phyloP scores from a whole-genome alignment of 2,113 vertebrate species.

The Lonchura striata region DNA sequence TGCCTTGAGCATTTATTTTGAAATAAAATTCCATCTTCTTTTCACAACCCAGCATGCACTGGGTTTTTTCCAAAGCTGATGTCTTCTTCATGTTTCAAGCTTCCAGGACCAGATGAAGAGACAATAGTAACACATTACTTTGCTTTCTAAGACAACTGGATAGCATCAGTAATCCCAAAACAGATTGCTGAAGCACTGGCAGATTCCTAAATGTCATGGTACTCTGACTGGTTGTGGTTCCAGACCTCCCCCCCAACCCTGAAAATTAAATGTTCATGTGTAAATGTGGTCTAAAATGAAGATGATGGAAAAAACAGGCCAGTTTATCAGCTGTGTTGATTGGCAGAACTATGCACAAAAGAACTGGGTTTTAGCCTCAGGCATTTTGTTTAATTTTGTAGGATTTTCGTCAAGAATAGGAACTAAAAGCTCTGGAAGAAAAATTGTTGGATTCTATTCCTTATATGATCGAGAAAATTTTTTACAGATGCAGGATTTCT shows the following conservation, averaged over 20 bases:
- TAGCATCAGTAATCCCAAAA: neutral
- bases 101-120: neutral
- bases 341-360: neutral
- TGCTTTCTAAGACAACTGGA: neutral
- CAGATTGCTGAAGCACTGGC: neutral
- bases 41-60: neutral
- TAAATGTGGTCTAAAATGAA: neutral
- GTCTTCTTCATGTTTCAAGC: neutral
- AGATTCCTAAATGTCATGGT: neutral
- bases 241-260: fast-evolving
- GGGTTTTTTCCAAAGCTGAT: neutral
- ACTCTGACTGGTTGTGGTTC: neutral
- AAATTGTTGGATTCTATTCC: neutral
- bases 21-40: neutral
- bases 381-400: neutral
- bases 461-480: neutral
- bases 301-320: neutral
- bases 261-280: neutral
- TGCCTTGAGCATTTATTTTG: neutral
- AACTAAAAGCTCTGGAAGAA: neutral
- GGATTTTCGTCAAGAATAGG: neutral
- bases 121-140: neutral
- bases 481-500: neutral
- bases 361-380: neutral
- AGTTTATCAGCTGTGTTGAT: neutral